These are phyloP conservation scores for Gerris buenoi DNA, from an alignment of 1,140 invertebrate genomes.

Conservation along the genomic window DNA sequence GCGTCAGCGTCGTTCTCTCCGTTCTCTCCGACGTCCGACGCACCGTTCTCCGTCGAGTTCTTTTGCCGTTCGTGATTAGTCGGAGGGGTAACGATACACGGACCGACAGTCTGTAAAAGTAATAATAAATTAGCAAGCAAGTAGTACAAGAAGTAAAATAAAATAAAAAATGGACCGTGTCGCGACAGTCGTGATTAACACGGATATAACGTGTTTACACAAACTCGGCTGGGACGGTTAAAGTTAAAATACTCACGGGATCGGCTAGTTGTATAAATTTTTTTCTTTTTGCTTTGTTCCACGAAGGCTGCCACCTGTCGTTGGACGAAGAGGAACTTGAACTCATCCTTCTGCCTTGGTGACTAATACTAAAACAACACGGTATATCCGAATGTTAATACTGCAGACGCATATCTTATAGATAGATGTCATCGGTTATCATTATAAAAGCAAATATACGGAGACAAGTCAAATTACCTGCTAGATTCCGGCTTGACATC, in stretches of 20 bases:
- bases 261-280: slow-evolving; percentile 14
- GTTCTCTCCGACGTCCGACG: not conserved
- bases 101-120: slow-evolving; percentile 14
- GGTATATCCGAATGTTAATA: no score
- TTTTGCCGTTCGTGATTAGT: slow-evolving; percentile 45
- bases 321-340: slow-evolving; percentile 17
- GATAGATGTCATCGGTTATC: no score
- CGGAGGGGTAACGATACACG: slow-evolving; percentile 35
- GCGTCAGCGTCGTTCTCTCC: not conserved
- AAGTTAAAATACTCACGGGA: slow-evolving; percentile 13
- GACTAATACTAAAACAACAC: not conserved
- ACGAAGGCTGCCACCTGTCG: slow-evolving; percentile 5
- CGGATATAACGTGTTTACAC: no score
- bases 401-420: no score
- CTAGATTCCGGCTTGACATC: slow-evolving; percentile 6
- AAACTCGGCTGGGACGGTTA: no score
- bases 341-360: slow-evolving; percentile 17
- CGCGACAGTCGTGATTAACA: no score
- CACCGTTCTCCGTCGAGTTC: slow-evolving; percentile 22
- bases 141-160: no score
- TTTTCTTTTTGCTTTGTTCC: slow-evolving; percentile 16
- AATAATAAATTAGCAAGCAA: slow-evolving; percentile 5
- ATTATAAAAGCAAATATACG: no score
- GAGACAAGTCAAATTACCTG: no score
- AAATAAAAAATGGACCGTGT: no score